Conservation (phyloP, 2,888 invertebrate species). For the Conistra vaccinii region DNA sequence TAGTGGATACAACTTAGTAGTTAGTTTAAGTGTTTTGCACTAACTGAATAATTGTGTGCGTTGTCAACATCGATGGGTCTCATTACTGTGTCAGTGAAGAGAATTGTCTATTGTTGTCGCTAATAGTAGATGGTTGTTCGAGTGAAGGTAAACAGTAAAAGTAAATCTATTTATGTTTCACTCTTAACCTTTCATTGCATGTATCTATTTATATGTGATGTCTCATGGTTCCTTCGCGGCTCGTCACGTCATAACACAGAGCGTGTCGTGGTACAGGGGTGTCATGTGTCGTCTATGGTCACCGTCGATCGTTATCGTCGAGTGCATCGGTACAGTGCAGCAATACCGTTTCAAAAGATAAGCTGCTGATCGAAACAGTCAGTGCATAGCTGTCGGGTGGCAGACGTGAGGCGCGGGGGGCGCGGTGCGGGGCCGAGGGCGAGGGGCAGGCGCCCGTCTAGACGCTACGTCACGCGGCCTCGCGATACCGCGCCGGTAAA, state of each 20-base stretch:
- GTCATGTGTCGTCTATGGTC: constrained; percentile 60
- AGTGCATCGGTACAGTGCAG: constrained; percentile 82
- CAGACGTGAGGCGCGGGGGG: constrained; percentile 69
- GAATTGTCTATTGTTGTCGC: constrained; percentile 44
- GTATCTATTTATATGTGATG: constrained; percentile 29
- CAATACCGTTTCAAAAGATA: constrained; percentile 88
- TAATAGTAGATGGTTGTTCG: constrained; percentile 34
- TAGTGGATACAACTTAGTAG: constrained; percentile 11
- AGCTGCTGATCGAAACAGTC: constrained; percentile 88
- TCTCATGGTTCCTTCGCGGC: constrained; percentile 24
- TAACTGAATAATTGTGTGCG: constrained; percentile 22
- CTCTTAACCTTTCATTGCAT: constrained; percentile 48
- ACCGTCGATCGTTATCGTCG: constrained; percentile 66
- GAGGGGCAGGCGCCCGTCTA: constrained; percentile 85
- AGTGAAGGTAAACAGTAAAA: constrained; percentile 49
- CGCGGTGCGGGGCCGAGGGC: constrained; percentile 71
- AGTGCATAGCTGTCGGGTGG: constrained; percentile 83
- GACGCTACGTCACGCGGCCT: constrained; percentile 92
- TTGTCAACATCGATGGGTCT: constrained; percentile 21
- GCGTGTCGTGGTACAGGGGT: constrained; percentile 24
- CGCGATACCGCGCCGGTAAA: constrained; percentile 91
- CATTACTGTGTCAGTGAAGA: constrained; percentile 29
- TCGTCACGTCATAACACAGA: constrained; percentile 1
- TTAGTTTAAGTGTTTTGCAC: neutral
- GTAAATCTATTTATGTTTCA: constrained; percentile 45